phyloP scores from a whole-genome alignment of 1,140 invertebrate genomes.

The Aphidius gifuensis region DNA sequence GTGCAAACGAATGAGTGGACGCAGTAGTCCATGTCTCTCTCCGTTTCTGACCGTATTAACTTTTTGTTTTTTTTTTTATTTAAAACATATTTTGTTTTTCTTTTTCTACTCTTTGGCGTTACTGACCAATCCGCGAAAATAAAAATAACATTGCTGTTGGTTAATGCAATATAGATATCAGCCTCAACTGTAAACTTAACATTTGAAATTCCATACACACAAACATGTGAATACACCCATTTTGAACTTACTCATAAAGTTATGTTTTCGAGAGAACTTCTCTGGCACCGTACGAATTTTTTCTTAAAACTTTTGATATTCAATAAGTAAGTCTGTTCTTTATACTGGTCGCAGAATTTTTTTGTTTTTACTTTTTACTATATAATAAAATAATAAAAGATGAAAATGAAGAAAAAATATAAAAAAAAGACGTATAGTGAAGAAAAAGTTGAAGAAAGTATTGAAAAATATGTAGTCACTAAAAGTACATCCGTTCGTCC shows the following conservation, averaged over 20 bases:
- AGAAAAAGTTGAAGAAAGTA: neutral
- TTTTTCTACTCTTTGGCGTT: slow-evolving; percentile 15
- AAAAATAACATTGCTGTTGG: no score
- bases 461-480: slow-evolving; percentile 1
- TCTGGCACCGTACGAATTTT: slow-evolving; percentile 25
- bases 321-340: slow-evolving; percentile 18
- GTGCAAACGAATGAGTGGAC: slow-evolving; percentile 40
- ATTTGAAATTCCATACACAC: slow-evolving; percentile 3
- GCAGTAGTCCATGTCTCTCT: slow-evolving; percentile 16
- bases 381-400: neutral
- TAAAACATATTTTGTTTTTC: neutral
- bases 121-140: neutral
- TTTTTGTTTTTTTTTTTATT: slow-evolving; percentile 8
- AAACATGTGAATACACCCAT: slow-evolving; percentile 19
- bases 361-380: slow-evolving; percentile 7
- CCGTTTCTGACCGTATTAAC: slow-evolving; percentile 29
- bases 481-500: neutral
- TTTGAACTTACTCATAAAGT: slow-evolving; percentile 26
- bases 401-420: slow-evolving; percentile 11
- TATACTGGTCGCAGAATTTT: slow-evolving; percentile 8
- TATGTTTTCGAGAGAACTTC: slow-evolving; percentile 29
- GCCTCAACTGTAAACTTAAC: neutral
- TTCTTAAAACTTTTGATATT: slow-evolving; percentile 25
- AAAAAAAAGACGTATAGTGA: slow-evolving; percentile 3
- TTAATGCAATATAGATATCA: no score